These are phyloP conservation scores for Pterostichus niger DNA, from an alignment of 2,888 invertebrate species.

Conservation along the genomic window DNA sequence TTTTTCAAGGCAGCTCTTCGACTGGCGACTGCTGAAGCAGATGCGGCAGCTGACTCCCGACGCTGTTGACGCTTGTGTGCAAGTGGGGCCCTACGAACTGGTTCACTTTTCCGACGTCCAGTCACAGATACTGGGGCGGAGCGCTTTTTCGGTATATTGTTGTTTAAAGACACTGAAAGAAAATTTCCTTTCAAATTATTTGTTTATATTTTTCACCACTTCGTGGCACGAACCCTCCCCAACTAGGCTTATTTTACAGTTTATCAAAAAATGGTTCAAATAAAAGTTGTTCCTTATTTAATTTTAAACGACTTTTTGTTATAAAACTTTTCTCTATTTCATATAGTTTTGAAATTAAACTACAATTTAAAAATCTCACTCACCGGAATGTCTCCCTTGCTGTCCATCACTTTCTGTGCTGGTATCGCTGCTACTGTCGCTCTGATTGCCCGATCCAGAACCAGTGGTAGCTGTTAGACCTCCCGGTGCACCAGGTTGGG, in stretches of 20 bases:
- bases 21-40: constrained; percentile 65
- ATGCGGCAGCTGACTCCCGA: constrained; percentile 71
- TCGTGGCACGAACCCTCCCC: too few species aligned
- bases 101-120: constrained; percentile 46
- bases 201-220: too few species aligned
- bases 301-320: too few species aligned
- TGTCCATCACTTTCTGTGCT: constrained; percentile 4
- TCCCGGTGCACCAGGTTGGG: background rate
- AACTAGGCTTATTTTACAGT: too few species aligned
- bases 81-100: constrained; percentile 50
- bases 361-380: too few species aligned
- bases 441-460: constrained; percentile 9
- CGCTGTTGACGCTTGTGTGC: constrained; percentile 69
- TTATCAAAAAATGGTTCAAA: too few species aligned
- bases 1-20: constrained; percentile 73
- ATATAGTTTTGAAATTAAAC: too few species aligned
- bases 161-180: constrained; percentile 39
- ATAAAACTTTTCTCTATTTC: too few species aligned
- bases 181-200: too few species aligned
- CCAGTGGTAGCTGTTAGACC: background rate
- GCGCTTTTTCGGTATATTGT: constrained; percentile 55
- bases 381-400: too few species aligned
- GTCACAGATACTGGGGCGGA: constrained; percentile 46
- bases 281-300: too few species aligned
- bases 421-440: constrained; percentile 38